Percentiles rank a stretch among this genome's conserved stretches.
These are phyloP conservation scores for Acrossocheilus wenchowensis DNA, from an alignment of 2,797 vertebrate species.

Conservation along the genomic window DNA sequence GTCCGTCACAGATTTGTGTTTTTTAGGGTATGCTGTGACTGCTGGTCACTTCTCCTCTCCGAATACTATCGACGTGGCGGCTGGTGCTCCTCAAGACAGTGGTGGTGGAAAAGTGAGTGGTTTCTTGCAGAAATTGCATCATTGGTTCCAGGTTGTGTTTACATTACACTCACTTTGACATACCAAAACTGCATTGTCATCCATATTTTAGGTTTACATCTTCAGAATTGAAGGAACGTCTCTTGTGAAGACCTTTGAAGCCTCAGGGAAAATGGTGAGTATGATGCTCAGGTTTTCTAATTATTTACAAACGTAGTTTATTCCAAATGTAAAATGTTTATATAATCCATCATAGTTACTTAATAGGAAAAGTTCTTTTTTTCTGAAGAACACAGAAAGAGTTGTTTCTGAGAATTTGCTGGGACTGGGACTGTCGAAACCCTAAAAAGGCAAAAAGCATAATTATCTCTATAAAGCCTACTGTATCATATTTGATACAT, in stretches of 20 bases:
- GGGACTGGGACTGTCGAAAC: neutral
- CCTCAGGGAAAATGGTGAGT: constrained; percentile 96
- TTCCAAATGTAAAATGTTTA: constrained; percentile 11
- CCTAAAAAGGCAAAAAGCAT: neutral
- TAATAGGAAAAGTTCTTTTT: neutral
- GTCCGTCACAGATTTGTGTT: neutral
- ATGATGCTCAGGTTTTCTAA: neutral
- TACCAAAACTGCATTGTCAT: constrained; percentile 16
- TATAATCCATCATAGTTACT: neutral
- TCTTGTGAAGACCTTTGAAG: constrained; percentile 92
- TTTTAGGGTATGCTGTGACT: constrained; percentile 91
- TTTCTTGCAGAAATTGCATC: neutral
- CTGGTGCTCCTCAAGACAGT: constrained; percentile 93
- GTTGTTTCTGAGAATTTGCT: neutral
- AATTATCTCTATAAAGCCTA: neutral
- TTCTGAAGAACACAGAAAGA: neutral
- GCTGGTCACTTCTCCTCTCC: constrained; percentile 94
- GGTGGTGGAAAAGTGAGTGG: constrained; percentile 88
- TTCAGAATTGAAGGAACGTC: constrained; percentile 91
- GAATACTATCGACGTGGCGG: constrained; percentile 86
- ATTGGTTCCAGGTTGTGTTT: neutral
- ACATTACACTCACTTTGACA: neutral
- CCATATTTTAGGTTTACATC: constrained; percentile 88
- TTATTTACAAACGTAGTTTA: neutral
- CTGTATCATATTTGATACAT: neutral